Conservation (phyloP, 2,113 vertebrate species). For the Passer montanus region DNA sequence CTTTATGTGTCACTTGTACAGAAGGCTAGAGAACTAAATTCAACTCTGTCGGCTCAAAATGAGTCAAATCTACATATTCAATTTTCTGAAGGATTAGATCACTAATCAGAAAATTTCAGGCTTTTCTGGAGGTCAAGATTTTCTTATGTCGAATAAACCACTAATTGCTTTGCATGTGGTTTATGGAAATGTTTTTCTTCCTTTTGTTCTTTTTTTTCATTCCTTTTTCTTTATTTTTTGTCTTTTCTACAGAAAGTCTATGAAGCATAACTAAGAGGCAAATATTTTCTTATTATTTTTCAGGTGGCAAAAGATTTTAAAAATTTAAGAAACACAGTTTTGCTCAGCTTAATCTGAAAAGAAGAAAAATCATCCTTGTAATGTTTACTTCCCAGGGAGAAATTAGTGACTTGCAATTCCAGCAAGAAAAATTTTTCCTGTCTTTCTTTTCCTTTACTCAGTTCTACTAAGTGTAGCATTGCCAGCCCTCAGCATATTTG, state of each 20-base stretch:
- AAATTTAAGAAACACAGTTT: background rate
- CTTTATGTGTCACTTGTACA: background rate
- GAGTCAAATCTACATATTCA: background rate
- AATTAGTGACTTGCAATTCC: background rate
- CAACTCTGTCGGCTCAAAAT: background rate
- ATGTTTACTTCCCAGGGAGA: background rate
- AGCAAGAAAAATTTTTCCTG: background rate
- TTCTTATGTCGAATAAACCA: background rate
- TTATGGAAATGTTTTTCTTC: background rate
- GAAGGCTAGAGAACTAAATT: background rate
- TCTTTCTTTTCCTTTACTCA: background rate
- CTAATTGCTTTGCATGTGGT: background rate
- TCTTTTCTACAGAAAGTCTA: background rate
- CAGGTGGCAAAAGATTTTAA: background rate
- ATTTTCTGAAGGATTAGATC: background rate
- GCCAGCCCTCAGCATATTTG: background rate
- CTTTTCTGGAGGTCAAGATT: background rate
- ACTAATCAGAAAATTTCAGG: background rate
- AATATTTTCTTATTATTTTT: background rate
- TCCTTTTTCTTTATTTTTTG: background rate
- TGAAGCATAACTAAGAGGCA: background rate
- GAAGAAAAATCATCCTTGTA: background rate
- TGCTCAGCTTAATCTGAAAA: background rate
- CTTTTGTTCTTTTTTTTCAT: rapidly evolving
- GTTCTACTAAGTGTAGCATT: background rate